A percentile compares a stretch with the other conserved stretches of the same genome.
Evolutionary conservation across 2,113 vertebrate species (phyloP).

Genomic region (Phylloscopus trochilus): DNA sequence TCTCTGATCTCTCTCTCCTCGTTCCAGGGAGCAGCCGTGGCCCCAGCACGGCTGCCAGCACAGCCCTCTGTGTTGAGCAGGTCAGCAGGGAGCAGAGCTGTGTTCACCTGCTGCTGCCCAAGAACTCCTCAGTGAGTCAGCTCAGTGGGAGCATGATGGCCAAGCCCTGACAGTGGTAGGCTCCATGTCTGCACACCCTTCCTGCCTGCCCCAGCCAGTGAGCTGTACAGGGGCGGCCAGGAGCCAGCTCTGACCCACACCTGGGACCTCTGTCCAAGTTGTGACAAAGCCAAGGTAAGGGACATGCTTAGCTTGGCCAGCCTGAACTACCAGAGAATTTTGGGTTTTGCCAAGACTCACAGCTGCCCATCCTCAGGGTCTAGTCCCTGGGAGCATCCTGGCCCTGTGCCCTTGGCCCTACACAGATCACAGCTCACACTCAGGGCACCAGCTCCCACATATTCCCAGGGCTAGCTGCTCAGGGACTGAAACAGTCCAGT

Average conservation of each 20-base stretch:
- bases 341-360: neutral
- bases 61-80: accelerated
- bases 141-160: accelerated
- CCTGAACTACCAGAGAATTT: neutral
- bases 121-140: neutral
- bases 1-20: neutral
- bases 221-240: neutral
- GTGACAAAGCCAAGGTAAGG: neutral
- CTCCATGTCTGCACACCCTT: neutral
- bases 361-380: neutral
- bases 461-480: neutral
- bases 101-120: neutral
- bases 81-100: neutral
- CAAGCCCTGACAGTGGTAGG: neutral
- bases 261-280: neutral
- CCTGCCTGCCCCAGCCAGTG: neutral
- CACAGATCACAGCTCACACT: accelerated
- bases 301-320: neutral
- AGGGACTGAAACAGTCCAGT: neutral
- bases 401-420: neutral
- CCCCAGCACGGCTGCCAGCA: neutral
- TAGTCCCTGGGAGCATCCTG: neutral
- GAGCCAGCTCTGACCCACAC: neutral
- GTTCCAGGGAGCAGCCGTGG: neutral
- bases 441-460: accelerated